Evolutionary conservation across 2,888 invertebrate genomes (phyloP), one percentile per base, ranked within the genome.

Genomic region (Cordilura impudica): DNA sequence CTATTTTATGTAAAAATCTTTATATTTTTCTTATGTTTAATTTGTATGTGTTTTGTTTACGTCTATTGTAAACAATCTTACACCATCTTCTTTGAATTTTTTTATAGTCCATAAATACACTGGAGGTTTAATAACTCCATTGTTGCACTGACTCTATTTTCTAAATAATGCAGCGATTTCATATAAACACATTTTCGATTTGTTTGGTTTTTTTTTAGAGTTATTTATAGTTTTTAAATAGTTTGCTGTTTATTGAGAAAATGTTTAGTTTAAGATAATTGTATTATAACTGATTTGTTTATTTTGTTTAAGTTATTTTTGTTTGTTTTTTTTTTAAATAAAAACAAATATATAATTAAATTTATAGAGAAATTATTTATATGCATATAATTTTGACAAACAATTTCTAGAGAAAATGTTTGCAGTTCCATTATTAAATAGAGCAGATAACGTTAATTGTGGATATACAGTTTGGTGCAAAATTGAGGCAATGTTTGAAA

Each of bases 151-250:
- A 12, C 35, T 39, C n/a, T 45, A 61, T 71, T 29, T 26, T 56
- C 39, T 26, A 65, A 73, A 65, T 49, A 39, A 60, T 49, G 65
- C 39, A 66, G 16, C 35, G 16, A 54, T 21, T n/a, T 31, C 45
- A 51, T 18, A 14, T 43, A 70, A 70, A 70, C 60, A 66, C n/a
- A 66, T 65, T 60, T 51, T 70, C 2, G 16, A 35, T 58, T 56
- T 49, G 4, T 14, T 47, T 73, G 26, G 7, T 21, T 63, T 16
- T 31, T 65, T 14, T 18, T 53, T 61, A n/a, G n/a, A 31, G 4
- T 10, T 67, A 21, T 58, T 43, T 65, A 21, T 31, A 29, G 49
- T 69, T 61, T 26, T 53, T 39, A 21, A n/a, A 49, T 70, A 18
- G 31, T 67, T 58, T 26, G 14, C 14, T 47, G 45, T 69, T 58